These are phyloP conservation scores for Panurus biarmicus DNA, from an alignment of 2,113 vertebrate genomes.

Conservation along the genomic window DNA sequence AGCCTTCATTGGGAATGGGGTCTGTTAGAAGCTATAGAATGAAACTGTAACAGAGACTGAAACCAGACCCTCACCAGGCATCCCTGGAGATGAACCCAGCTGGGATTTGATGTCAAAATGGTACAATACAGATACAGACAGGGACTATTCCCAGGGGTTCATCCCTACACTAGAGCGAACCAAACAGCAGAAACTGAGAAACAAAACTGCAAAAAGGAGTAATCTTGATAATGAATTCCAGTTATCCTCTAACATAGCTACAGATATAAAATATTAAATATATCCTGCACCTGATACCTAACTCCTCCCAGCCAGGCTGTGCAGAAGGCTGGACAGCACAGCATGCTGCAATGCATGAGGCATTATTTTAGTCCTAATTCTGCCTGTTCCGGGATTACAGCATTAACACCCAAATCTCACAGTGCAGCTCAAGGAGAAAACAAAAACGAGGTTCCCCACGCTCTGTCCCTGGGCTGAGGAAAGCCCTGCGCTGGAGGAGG, in stretches of 20 bases:
- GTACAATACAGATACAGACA: neutral
- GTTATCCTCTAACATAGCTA: neutral
- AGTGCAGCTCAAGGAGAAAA: neutral
- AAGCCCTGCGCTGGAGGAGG: neutral
- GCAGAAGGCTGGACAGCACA: neutral
- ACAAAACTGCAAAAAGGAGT: neutral
- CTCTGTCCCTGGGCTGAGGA: neutral
- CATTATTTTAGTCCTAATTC: conserved; percentile 18
- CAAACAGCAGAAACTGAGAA: neutral
- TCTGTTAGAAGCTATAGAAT: neutral
- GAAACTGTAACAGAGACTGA: neutral
- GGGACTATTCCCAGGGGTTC: neutral
- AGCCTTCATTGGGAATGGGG: fast-evolving
- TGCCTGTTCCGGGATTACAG: neutral
- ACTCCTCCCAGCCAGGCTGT: neutral
- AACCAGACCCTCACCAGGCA: neutral
- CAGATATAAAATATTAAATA: neutral
- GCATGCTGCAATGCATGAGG: neutral
- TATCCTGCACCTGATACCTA: neutral
- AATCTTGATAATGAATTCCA: neutral
- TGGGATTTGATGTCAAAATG: neutral
- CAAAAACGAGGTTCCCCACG: neutral
- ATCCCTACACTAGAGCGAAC: neutral
- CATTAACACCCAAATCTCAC: neutral
- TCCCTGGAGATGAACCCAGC: neutral